These are phyloP conservation scores for Atta cephalotes DNA, from an alignment of 1,140 invertebrate species.

Conservation along the genomic window DNA sequence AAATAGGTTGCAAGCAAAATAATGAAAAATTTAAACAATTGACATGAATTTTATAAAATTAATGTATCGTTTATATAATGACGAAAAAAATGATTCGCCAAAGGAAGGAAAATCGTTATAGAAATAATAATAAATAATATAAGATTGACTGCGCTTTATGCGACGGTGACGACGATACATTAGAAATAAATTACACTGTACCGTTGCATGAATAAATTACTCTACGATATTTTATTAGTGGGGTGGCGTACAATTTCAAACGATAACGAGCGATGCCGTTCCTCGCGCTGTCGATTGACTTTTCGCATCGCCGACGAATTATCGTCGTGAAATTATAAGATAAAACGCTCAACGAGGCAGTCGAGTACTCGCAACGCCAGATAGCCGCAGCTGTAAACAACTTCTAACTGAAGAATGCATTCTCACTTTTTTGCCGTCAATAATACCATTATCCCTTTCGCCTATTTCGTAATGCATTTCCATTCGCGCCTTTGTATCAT, in stretches of 20 bases:
- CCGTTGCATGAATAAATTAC: conserved; percentile 37
- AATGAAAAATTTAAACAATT: background rate
- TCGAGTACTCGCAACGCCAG: conserved; percentile 38
- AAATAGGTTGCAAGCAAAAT: background rate
- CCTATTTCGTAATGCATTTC: conserved; percentile 50
- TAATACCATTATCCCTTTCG: conserved; percentile 55
- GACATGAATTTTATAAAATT: background rate
- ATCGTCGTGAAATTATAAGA: conserved; percentile 46
- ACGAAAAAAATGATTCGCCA: background rate
- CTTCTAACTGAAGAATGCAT: conserved; percentile 47
- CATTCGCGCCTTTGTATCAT: conserved; percentile 20
- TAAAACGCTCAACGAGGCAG: conserved; percentile 47
- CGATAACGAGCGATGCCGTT: conserved; percentile 40
- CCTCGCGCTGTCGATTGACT: conserved; percentile 52
- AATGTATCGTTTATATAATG: background rate
- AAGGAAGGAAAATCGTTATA: background rate
- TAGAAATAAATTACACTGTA: background rate
- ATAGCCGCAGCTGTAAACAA: conserved; percentile 47
- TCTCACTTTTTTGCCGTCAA: conserved; percentile 47
- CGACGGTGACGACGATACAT: background rate
- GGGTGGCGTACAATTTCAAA: conserved; percentile 44
- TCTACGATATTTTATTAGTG: conserved; percentile 42
- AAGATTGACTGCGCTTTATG: background rate
- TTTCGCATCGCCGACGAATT: conserved; percentile 56
- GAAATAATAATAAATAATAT: background rate